Base-by-base conservation (phyloP, 2,113 vertebrate species). In the Cinclus mexicanus region DNA sequence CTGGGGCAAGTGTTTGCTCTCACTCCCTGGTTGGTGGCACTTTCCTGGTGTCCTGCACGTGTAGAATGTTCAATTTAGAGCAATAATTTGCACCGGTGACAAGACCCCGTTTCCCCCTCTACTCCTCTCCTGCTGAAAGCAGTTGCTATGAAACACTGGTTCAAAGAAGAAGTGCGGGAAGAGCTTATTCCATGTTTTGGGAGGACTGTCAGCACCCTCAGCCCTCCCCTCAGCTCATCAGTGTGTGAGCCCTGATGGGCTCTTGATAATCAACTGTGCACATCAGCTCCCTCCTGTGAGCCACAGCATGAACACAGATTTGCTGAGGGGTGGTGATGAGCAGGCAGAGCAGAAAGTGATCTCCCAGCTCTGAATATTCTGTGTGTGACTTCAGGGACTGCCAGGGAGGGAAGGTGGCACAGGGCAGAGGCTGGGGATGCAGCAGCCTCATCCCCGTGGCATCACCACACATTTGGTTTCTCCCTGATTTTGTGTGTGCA, bases 11-110 rank as follows among this genome's bases (percentile, higher is more conserved):
- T 3, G 6, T 29, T 76, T 67, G 24, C 37, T 68, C 31, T 59
- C 83, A 7, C 9, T 9, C 15, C 3, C n/a, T 61, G 16, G 1
- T 11, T 35, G 50, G 29, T 2, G 11, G 7, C 47, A 29, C 26
- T 37, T 50, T 6, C n/a, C 25, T 31, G 12, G 14, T 47, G 35
- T 9, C 56, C 64, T 82, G 61, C 42, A 14, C 0, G 0, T 37
- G 24, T 6, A 19, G 4, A 12, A 9, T 1, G 1, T 31, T 55
- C 61, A 44, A 72, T 74, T 89, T 22, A 83, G 16, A 64, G 35
- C 29, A 67, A 9, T 61, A 61, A 53, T 15, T 52, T 47, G 23
- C 35, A 68, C 23, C 16, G 39, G 35, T 17, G n/a, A 68, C 21
- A 74, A 81, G 23, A 26, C 29, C 49, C 15, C 22, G 14, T 33